These are phyloP conservation scores for Lepidocyrtoides sp. DNA, from an alignment of 2,888 invertebrate species.

Conservation along the genomic window DNA sequence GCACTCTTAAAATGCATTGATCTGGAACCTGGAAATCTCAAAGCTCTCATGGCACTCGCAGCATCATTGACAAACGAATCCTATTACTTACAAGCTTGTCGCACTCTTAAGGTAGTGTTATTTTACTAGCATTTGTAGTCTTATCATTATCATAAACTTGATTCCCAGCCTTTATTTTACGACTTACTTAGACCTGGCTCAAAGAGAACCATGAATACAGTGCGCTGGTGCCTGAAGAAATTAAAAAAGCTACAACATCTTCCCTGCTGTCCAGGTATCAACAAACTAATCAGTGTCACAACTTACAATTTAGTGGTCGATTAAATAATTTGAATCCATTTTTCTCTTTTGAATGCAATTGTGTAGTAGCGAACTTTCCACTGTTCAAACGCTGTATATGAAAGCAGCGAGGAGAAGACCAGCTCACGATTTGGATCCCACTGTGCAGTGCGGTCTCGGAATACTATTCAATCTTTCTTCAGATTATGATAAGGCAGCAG, in stretches of 20 bases:
- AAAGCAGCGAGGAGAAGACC: slow-evolving; percentile 93
- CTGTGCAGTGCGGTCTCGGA: slow-evolving; percentile 97
- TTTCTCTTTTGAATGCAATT: too few species aligned
- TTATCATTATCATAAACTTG: too few species aligned
- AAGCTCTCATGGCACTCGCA: slow-evolving; percentile 96
- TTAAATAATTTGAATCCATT: too few species aligned
- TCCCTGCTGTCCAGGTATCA: slow-evolving; percentile 82
- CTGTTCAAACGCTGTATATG: slow-evolving; percentile 92
- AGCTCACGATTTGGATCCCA: slow-evolving; percentile 91
- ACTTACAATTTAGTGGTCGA: too few species aligned
- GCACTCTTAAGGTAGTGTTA: slow-evolving; percentile 90
- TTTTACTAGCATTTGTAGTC: slow-evolving; percentile 9
- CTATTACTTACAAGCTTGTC: slow-evolving; percentile 95
- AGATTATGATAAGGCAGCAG: slow-evolving; percentile 98
- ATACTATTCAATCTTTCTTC: slow-evolving; percentile 97
- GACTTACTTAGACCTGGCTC: slow-evolving; percentile 85
- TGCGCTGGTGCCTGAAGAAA: slow-evolving; percentile 86
- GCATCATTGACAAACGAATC: slow-evolving; percentile 99
- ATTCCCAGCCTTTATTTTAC: too few species aligned
- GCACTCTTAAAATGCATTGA: slow-evolving; percentile 95
- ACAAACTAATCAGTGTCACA: too few species aligned
- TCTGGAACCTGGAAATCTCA: slow-evolving; percentile 92
- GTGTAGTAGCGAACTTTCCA: slow-evolving; percentile 88
- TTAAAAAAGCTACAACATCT: slow-evolving; percentile 24
- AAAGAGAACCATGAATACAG: slow-evolving; percentile 87